Conservation (phyloP, 1,140 invertebrate species). For the Contarinia nasturtii region DNA sequence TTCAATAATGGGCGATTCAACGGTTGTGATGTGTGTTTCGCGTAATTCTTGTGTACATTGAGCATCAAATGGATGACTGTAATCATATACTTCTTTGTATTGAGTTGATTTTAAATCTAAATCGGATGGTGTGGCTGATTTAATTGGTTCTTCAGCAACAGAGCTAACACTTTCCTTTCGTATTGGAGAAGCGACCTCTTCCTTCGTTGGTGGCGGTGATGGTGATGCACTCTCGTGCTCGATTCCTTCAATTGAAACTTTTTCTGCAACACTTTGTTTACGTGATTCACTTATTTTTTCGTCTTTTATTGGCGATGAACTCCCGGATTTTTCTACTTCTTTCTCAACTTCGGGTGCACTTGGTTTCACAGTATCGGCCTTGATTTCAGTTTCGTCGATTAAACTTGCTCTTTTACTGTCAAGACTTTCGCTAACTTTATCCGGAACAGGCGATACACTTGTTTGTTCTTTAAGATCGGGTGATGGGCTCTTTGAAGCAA, state of each 20-base stretch:
- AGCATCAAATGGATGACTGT: constrained; percentile 11
- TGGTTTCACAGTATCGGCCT: not conserved
- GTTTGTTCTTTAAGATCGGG: not conserved
- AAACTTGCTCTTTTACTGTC: not conserved
- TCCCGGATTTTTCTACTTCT: not conserved
- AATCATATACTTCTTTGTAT: constrained; percentile 6
- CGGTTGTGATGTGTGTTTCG: constrained; percentile 46
- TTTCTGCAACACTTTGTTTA: not conserved
- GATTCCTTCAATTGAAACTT: not conserved
- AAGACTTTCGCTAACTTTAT: not conserved
- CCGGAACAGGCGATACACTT: not conserved
- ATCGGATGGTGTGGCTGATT: constrained; percentile 2
- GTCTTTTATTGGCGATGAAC: not conserved
- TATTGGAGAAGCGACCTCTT: not conserved
- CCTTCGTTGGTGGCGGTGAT: constrained; percentile 4
- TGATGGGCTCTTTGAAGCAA: not conserved
- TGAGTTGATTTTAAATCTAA: constrained; percentile 1
- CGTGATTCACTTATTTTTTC: not conserved
- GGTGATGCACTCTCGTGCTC: not conserved
- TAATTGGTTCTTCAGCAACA: constrained; percentile 2
- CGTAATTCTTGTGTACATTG: constrained; percentile 35
- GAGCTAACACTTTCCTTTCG: constrained; percentile 5
- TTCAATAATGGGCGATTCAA: constrained; percentile 36
- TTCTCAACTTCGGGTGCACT: not conserved
- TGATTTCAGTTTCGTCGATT: not conserved